phyloP scores from a whole-genome alignment of 2,797 vertebrate genomes.

The Oreonectes daqikongensis region DNA sequence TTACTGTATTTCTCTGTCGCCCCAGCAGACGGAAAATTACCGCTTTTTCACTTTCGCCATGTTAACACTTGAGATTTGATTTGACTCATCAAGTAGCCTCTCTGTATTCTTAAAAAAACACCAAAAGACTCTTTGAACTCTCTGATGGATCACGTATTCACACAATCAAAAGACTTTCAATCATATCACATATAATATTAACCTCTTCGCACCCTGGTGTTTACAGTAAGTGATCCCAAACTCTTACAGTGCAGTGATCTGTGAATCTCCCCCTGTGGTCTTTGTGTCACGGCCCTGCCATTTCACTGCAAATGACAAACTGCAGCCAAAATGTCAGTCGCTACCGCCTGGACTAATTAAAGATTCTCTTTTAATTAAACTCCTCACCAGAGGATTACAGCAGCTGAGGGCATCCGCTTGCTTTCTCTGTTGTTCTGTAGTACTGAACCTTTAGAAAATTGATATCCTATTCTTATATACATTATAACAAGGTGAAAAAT shows the following conservation, averaged over 20 bases:
- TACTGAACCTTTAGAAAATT: constrained; percentile 26
- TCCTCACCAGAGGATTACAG: constrained; percentile 30
- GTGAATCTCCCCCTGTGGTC: constrained; percentile 24
- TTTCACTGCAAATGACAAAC: constrained; percentile 44
- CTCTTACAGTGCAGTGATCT: constrained; percentile 32
- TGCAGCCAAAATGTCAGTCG: constrained; percentile 47
- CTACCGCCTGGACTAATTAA: constrained; percentile 41
- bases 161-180: neutral
- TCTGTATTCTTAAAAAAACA: neutral
- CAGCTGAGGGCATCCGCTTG: constrained; percentile 12
- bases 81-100: neutral
- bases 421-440: constrained; percentile 9
- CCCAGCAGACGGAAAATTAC: too few relatives aligned
- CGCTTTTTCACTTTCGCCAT: neutral
- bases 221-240: constrained; percentile 38
- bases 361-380: constrained; percentile 49
- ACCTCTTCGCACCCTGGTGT: constrained; percentile 4
- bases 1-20: too few relatives aligned
- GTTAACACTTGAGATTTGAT: neutral
- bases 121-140: neutral
- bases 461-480: constrained; percentile 13
- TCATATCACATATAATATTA: constrained; percentile 18
- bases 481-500: constrained; percentile 5
- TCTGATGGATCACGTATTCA: constrained; percentile 7
- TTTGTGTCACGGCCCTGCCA: constrained; percentile 44